These are phyloP conservation scores for Blastobasis lacticolella DNA, from an alignment of 2,888 invertebrate genomes.

Conservation along the genomic window DNA sequence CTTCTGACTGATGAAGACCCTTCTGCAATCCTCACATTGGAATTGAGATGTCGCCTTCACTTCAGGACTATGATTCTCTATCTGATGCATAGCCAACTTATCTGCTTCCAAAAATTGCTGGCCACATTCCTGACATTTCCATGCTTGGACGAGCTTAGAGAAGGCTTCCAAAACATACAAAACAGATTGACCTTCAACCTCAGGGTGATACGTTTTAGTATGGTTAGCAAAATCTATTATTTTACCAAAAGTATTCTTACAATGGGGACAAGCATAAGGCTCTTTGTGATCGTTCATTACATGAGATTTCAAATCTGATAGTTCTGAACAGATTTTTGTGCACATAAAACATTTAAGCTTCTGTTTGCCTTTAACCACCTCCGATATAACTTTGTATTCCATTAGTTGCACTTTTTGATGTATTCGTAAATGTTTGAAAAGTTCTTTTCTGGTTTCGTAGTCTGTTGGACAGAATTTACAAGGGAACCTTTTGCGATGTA, in stretches of 20 bases:
- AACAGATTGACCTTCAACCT: conserved; percentile 53
- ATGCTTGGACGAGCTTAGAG: conserved; percentile 55
- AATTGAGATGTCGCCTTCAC: conserved; percentile 45
- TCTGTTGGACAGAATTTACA: conserved; percentile 69
- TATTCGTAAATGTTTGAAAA: conserved; percentile 57
- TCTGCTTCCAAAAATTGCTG: conserved; percentile 60
- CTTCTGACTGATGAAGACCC: conserved; percentile 57
- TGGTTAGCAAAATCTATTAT: conserved; percentile 58
- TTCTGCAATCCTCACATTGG: conserved; percentile 55
- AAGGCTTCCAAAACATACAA: conserved; percentile 59
- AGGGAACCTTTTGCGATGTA: conserved; percentile 53
- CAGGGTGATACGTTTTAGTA: conserved; percentile 51
- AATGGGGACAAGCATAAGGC: conserved; percentile 51
- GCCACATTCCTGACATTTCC: conserved; percentile 66
- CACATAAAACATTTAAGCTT: conserved; percentile 60
- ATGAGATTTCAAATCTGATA: conserved; percentile 54
- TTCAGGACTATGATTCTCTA: conserved; percentile 53
- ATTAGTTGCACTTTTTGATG: conserved; percentile 64
- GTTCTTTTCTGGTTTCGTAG: conserved; percentile 53
- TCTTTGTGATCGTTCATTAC: conserved; percentile 59
- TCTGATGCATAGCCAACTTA: conserved; percentile 55
- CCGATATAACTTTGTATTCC: conserved; percentile 62
- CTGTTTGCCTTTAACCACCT: conserved; percentile 54
- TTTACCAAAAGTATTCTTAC: conserved; percentile 47
- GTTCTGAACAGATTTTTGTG: conserved; percentile 39